Percentiles rank a stretch among this genome's conserved stretches.
phyloP scores from a whole-genome alignment of 2,797 vertebrate species.

The Hoplostethus mediterraneus region DNA sequence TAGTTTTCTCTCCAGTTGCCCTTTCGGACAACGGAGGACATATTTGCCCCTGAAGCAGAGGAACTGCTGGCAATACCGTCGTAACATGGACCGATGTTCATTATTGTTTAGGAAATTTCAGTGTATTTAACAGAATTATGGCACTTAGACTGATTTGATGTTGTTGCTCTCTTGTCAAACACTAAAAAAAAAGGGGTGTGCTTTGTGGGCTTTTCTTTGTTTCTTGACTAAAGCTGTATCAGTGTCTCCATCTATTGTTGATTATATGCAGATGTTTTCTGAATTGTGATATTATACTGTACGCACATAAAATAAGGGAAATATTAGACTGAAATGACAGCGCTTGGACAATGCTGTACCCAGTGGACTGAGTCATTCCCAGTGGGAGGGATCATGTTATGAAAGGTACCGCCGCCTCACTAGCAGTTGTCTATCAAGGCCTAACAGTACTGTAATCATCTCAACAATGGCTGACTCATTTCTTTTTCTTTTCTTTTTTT shows the following conservation, averaged over 20 bases:
- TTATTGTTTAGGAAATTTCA: constrained; percentile 23
- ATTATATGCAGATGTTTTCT: constrained; percentile 39
- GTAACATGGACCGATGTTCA: constrained; percentile 29
- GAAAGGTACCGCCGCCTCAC: constrained; percentile 27
- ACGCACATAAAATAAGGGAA: constrained; percentile 36
- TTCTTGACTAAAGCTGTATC: constrained; percentile 43
- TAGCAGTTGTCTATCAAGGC: constrained; percentile 44
- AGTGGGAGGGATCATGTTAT: constrained; percentile 33
- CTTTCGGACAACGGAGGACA: constrained; percentile 28
- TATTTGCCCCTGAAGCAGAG: constrained; percentile 19
- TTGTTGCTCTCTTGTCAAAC: constrained; percentile 44
- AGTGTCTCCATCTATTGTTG: constrained; percentile 65
- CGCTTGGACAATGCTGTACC: constrained; percentile 19
- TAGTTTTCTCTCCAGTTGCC: not conserved
- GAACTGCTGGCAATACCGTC: constrained; percentile 9
- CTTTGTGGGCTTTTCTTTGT: constrained; percentile 37
- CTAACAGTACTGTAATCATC: constrained; percentile 59
- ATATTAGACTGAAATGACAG: constrained; percentile 22
- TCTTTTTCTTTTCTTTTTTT: not conserved
- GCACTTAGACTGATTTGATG: constrained; percentile 37
- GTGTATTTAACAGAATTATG: constrained; percentile 32
- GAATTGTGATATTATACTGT: constrained; percentile 12
- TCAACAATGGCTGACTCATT: constrained; percentile 38
- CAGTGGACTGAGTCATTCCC: constrained; percentile 49
- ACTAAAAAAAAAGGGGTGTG: constrained; percentile 14